Evolutionary conservation across 2,113 vertebrate species (phyloP).

Genomic region (Phylloscopus trochilus): DNA sequence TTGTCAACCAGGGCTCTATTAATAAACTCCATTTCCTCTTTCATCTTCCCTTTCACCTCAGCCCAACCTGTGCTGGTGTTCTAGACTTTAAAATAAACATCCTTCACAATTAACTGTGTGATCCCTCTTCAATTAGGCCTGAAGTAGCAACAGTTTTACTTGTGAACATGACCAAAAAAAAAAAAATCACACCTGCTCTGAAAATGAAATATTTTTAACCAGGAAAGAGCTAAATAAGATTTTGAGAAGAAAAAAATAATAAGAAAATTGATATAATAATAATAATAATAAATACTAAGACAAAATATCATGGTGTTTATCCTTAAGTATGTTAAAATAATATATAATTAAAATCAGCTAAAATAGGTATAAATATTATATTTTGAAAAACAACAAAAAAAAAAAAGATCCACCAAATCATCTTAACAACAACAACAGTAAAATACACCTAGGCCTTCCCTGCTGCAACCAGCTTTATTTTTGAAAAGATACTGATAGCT

Average conservation of each 20-base stretch:
- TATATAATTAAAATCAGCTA: not conserved
- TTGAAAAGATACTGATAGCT: not conserved
- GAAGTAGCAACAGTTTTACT: not conserved
- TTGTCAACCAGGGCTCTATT: not conserved
- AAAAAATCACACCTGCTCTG: not conserved
- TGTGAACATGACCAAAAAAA: not conserved
- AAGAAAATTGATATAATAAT: not conserved
- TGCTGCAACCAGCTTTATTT: not conserved
- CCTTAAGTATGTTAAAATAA: not conserved
- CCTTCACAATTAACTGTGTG: not conserved
- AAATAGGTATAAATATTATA: not conserved
- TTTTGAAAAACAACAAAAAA: not conserved
- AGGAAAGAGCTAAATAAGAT: not conserved
- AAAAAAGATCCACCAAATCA: not conserved
- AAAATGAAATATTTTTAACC: not conserved
- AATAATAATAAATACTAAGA: not conserved
- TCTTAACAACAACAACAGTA: not conserved
- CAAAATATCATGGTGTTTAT: not conserved
- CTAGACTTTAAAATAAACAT: conserved; percentile 8
- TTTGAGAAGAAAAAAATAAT: not conserved
- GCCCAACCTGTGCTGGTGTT: not conserved
- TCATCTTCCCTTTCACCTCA: conserved; percentile 18
- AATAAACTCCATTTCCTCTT: conserved; percentile 41
- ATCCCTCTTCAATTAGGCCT: not conserved
- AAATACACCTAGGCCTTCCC: not conserved